Base-by-base conservation (phyloP, 2,797 vertebrate genomes). In the Notoglanidium macrostoma region DNA sequence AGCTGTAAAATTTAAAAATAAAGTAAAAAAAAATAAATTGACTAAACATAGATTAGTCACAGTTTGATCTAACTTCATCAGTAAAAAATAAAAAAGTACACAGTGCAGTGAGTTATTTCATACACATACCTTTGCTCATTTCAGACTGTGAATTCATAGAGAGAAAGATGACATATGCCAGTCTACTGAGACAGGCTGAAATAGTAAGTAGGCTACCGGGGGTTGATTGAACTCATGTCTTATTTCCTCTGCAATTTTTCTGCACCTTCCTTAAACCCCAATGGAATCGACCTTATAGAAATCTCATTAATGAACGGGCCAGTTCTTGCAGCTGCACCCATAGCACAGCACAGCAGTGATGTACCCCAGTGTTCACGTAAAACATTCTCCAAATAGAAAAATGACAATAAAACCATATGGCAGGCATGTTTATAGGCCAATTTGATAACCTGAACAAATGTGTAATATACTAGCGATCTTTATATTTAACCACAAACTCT, bases 191-290 rank as follows among this genome's bases (percentile, higher is more conserved):
- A 86, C 76, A 80, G 79, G 77, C 92, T 86, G 90, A 95, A 95
- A 95, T 95, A 95, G 95, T 94, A 96, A 96, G 87, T 93, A 93
- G 90, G 90, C 78, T 90, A 86, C 84, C 81, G 85, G 65, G 85
- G 87, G 87, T 89, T 87, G 65, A 90, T 89, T 88, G 88, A 89
- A 85, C 74, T 77, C 76, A 44, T 15, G 23, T 72, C 76, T 65
- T 86, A 86, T 85, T 59, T 87, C 81, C 29, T 44, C 49, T 61
- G 84, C 85, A 44, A 86, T 76, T 86, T 74, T 63, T 55, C 84
- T 83, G 61, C 86, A 55, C 67, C 51, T 84, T 83, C 49, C 44
- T 65, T 82, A 87, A 89, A 80, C 10, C 89, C 86, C 85, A 49
- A 49, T 51, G 87, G 89, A 90, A 86, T 11, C 84, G 89, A 85